Percentiles rank a stretch among this genome's conserved stretches.
Evolutionary conservation across 2,797 vertebrate genomes (phyloP).

Genomic region (Pampus argenteus): DNA sequence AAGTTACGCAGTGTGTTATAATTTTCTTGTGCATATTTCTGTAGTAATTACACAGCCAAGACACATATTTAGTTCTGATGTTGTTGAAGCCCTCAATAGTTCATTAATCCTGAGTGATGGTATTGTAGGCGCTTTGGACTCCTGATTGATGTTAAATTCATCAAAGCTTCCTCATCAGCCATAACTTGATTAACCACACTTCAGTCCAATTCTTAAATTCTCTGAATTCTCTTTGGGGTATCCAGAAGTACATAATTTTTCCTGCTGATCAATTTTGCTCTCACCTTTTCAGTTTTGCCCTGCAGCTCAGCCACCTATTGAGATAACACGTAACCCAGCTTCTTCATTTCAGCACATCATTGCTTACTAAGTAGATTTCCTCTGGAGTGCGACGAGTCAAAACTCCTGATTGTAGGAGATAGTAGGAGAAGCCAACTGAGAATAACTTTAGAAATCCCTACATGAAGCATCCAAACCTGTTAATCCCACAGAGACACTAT

Average conservation of each 20-base stretch:
- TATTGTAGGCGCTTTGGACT: conserved; percentile 42
- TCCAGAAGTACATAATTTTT: conserved; percentile 49
- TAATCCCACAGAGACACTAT: conserved; percentile 12
- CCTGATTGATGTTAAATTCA: conserved; percentile 69
- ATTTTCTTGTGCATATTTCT: conserved; percentile 23
- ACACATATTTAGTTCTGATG: conserved; percentile 31
- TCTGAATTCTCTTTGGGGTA: conserved; percentile 45
- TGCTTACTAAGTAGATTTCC: conserved; percentile 68
- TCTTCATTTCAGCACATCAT: conserved; percentile 63
- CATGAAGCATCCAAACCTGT: conserved; percentile 24
- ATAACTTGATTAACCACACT: conserved; percentile 66
- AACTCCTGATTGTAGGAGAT: conserved; percentile 47
- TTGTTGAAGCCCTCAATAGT: conserved; percentile 41
- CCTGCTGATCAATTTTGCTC: conserved; percentile 62
- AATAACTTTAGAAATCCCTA: conserved; percentile 31
- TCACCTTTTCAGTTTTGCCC: conserved; percentile 48
- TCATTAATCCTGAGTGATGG: conserved; percentile 53
- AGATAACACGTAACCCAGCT: conserved; percentile 50
- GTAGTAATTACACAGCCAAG: conserved; percentile 16
- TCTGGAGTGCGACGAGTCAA: conserved; percentile 32
- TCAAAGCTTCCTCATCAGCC: conserved; percentile 54
- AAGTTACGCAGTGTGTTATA: not conserved
- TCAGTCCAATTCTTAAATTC: conserved; percentile 67
- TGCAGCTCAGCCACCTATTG: conserved; percentile 61
- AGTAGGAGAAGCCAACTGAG: conserved; percentile 22